phyloP scores from a whole-genome alignment of 92 coral and sea anemone genomes.

The Anthopleura xanthogrammica region DNA sequence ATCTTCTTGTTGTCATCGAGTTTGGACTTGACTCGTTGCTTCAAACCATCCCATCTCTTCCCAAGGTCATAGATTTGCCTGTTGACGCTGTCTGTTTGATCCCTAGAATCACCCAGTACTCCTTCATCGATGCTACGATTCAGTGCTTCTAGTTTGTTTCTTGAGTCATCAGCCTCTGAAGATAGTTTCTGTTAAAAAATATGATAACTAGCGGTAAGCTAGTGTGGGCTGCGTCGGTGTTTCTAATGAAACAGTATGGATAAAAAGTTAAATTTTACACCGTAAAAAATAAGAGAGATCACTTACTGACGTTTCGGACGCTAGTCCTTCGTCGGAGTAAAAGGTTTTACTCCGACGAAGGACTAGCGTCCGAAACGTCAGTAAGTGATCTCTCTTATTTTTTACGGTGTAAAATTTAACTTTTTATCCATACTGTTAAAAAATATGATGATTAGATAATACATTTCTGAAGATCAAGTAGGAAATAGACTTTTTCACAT shows the following conservation, averaged over 20 bases:
- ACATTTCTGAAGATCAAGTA: not conserved
- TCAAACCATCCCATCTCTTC: slow-evolving; percentile 22
- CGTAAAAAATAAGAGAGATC: no score
- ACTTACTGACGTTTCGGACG: no score
- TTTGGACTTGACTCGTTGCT: slow-evolving; percentile 24
- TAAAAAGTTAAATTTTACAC: no score
- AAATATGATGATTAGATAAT: not conserved
- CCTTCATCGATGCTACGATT: slow-evolving; percentile 66
- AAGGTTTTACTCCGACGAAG: no score
- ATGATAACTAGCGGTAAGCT: no score
- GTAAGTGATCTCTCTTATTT: no score
- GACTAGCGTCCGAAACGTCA: no score
- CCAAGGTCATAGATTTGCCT: slow-evolving; percentile 33
- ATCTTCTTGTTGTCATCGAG: slow-evolving; percentile 44
- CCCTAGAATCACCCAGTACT: slow-evolving; percentile 32
- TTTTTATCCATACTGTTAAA: no score
- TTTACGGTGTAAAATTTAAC: no score
- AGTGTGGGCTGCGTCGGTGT: no score
- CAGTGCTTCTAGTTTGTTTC: slow-evolving; percentile 62
- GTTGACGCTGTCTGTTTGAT: slow-evolving; percentile 38
- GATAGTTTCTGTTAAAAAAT: slow-evolving; percentile 47
- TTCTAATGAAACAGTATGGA: no score
- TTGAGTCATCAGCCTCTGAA: slow-evolving; percentile 72
- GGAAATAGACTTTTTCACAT: not conserved
- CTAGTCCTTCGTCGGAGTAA: no score